Conservation (phyloP, 2,888 invertebrate genomes). For the Byasa hedistus region DNA sequence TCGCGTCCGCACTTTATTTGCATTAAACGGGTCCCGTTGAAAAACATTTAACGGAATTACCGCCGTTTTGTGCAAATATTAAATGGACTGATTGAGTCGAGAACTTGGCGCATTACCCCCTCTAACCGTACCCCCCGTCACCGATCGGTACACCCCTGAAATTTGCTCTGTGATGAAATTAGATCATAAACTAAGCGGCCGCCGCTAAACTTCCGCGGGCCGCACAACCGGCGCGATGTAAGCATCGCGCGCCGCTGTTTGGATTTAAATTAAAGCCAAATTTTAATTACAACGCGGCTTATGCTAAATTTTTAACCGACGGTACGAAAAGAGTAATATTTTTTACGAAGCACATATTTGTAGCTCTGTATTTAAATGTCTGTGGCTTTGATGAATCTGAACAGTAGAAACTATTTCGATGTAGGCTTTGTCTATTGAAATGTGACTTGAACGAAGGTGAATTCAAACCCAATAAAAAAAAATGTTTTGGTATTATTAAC, state of each 20-base stretch:
- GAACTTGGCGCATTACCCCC: conserved; percentile 53
- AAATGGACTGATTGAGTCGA: conserved; percentile 60
- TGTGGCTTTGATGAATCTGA: background rate
- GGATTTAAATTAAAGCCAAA: too few relatives aligned
- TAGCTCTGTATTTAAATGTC: background rate
- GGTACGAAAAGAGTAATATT: too few relatives aligned
- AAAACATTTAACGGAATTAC: conserved; percentile 59
- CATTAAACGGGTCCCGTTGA: conserved; percentile 35
- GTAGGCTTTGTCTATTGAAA: too few relatives aligned
- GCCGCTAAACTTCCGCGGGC: background rate
- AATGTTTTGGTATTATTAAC: too few relatives aligned
- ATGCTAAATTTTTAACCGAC: too few relatives aligned
- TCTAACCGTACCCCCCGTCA: conserved; percentile 30
- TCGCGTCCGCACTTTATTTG: conserved; percentile 1
- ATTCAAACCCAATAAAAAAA: too few relatives aligned
- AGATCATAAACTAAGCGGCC: conserved; percentile 20
- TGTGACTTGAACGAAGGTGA: too few relatives aligned
- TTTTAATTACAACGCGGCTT: too few relatives aligned
- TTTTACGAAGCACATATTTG: too few relatives aligned
- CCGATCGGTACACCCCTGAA: conserved; percentile 37
- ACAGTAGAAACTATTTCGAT: too few relatives aligned
- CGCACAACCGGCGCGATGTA: background rate
- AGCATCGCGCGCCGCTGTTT: too few relatives aligned
- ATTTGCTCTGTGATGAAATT: conserved; percentile 31
- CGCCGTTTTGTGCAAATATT: conserved; percentile 62